These are phyloP conservation scores for Tholera decimalis DNA, from an alignment of 2,888 invertebrate genomes.

Conservation along the genomic window DNA sequence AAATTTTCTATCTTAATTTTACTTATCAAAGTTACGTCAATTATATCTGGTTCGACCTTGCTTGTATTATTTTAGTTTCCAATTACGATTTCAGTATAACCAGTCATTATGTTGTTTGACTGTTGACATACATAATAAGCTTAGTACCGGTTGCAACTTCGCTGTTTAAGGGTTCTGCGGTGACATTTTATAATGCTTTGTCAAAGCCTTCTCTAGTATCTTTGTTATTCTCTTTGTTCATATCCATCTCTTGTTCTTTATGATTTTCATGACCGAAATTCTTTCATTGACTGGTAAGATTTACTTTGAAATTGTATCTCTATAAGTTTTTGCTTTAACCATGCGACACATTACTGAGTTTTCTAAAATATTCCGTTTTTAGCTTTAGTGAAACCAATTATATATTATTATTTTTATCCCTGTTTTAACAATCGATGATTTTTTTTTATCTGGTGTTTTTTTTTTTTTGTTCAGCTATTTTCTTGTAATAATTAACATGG, in stretches of 20 bases:
- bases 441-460: not conserved
- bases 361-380: not conserved
- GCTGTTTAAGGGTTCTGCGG: conserved; percentile 22
- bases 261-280: not conserved
- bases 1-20: conserved; percentile 19
- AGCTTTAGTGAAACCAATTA: too few species aligned
- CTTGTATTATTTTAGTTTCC: conserved; percentile 48
- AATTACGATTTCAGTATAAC: conserved; percentile 39
- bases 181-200: too few species aligned
- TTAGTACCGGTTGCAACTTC: conserved; percentile 24
- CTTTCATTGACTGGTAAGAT: not conserved
- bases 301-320: not conserved
- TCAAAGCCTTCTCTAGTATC: not conserved
- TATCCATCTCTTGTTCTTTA: not conserved
- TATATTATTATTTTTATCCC: not conserved
- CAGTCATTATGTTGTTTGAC: conserved; percentile 40
- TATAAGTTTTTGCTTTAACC: not conserved
- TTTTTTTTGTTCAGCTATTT: not conserved
- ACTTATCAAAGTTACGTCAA: conserved; percentile 39
- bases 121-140: conserved; percentile 45
- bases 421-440: not conserved
- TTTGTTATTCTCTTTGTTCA: not conserved
- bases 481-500: not conserved
- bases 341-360: not conserved
- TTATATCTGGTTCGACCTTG: conserved; percentile 47